Conservation (phyloP, 92 coral and sea anemone species). For the Phenganax subtilis region DNA sequence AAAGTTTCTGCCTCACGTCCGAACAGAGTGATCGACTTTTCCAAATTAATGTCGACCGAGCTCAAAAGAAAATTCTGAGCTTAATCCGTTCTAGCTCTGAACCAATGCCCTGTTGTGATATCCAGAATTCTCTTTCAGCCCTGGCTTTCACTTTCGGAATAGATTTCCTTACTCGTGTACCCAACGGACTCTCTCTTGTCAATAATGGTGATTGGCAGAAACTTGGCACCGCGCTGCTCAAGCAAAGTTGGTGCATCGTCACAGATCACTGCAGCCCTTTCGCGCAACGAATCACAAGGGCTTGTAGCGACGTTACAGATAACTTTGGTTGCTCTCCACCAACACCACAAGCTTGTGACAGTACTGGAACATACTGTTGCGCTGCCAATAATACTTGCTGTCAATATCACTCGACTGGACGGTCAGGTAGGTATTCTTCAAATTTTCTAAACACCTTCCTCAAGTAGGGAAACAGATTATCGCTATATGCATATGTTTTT, state of each 20-base stretch:
- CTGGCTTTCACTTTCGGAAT: slow-evolving; percentile 21
- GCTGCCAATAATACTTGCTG: slow-evolving; percentile 33
- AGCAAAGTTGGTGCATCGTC: slow-evolving; percentile 4
- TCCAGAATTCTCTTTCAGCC: slow-evolving; percentile 11
- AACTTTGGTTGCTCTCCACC: slow-evolving; percentile 24
- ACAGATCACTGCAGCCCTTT: slow-evolving; percentile 20
- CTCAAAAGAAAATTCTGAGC: slow-evolving; percentile 16
- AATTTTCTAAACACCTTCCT: no score
- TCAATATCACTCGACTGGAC: background rate
- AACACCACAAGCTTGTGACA: slow-evolving; percentile 17
- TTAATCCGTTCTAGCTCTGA: slow-evolving; percentile 2
- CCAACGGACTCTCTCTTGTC: background rate
- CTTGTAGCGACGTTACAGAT: background rate
- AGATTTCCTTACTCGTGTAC: background rate
- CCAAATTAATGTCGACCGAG: slow-evolving; percentile 21
- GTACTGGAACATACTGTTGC: slow-evolving; percentile 11
- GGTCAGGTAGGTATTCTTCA: no score
- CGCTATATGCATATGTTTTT: no score
- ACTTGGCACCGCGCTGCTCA: slow-evolving; percentile 21
- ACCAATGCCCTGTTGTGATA: slow-evolving; percentile 16
- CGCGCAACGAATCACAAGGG: slow-evolving; percentile 14
- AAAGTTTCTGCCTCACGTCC: slow-evolving; percentile 24
- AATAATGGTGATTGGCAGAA: slow-evolving; percentile 13
- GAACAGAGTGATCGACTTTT: slow-evolving; percentile 23
- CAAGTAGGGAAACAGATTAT: no score